These are phyloP conservation scores for Oryzias woworae DNA, from an alignment of 2,113 vertebrate species.

Conservation along the genomic window DNA sequence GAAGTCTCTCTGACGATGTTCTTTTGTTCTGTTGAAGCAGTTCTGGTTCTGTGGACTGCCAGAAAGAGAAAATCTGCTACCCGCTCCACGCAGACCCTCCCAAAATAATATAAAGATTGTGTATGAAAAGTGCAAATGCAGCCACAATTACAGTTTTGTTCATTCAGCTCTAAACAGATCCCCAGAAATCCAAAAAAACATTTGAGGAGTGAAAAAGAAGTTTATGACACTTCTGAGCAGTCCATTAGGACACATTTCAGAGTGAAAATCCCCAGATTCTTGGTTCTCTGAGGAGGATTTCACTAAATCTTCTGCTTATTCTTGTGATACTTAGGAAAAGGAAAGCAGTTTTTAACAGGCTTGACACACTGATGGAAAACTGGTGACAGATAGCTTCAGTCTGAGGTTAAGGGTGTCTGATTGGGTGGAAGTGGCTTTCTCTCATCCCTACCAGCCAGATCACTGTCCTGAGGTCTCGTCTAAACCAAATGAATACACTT, in stretches of 20 bases:
- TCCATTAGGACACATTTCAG: slow-evolving; percentile 64
- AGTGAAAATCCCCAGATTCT: slow-evolving; percentile 67
- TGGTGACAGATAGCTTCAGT: slow-evolving; percentile 65
- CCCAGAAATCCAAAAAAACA: slow-evolving; percentile 39
- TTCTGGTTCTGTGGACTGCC: no score
- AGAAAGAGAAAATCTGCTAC: no score
- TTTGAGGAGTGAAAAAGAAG: slow-evolving; percentile 43
- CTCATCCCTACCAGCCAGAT: slow-evolving; percentile 43
- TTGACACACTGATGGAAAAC: slow-evolving; percentile 72
- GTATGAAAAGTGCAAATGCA: slow-evolving; percentile 37
- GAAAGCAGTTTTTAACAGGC: slow-evolving; percentile 75
- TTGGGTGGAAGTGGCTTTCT: slow-evolving; percentile 3
- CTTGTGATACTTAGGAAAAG: slow-evolving; percentile 75
- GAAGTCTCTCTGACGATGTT: no score
- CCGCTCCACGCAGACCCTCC: no score
- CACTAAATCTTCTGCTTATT: slow-evolving; percentile 77
- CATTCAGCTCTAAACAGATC: slow-evolving; percentile 62
- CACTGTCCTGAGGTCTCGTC: slow-evolving; percentile 55
- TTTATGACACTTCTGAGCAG: slow-evolving; percentile 65
- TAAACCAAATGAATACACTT: slow-evolving; percentile 66
- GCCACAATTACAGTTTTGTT: slow-evolving; percentile 43
- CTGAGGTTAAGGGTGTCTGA: slow-evolving; percentile 32
- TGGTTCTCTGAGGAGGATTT: slow-evolving; percentile 66
- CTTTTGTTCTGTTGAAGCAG: no score
- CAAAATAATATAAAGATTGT: slow-evolving; percentile 9